Percentiles rank a stretch among this genome's conserved stretches.
These are phyloP conservation scores for Merops nubicus DNA, from an alignment of 2,113 vertebrate species.

Conservation along the genomic window DNA sequence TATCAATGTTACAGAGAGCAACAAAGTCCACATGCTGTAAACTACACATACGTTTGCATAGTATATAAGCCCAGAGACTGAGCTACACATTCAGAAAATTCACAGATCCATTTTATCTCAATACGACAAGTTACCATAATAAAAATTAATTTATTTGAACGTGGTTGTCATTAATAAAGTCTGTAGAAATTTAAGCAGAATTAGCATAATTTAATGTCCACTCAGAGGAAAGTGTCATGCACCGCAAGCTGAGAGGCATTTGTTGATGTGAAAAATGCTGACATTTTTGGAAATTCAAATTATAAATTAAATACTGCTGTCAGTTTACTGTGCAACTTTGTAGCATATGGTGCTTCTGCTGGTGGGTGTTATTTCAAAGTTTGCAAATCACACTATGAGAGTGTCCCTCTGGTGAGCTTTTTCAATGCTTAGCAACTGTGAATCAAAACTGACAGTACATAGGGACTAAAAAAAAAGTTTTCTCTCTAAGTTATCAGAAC, in stretches of 20 bases:
- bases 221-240: constrained; percentile 31
- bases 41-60: not conserved
- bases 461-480: constrained; percentile 56
- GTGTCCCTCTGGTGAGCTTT: constrained; percentile 81
- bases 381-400: constrained; percentile 82
- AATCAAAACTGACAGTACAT: constrained; percentile 80
- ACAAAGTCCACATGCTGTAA: constrained; percentile 24
- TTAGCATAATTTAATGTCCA: constrained; percentile 53
- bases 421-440: constrained; percentile 81
- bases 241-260: constrained; percentile 66
- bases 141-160: constrained; percentile 7
- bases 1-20: constrained; percentile 39
- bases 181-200: constrained; percentile 5
- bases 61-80: not conserved
- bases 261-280: constrained; percentile 72
- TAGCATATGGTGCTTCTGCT: constrained; percentile 83
- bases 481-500: constrained; percentile 49
- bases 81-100: not conserved
- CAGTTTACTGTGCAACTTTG: constrained; percentile 74
- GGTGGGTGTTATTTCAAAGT: constrained; percentile 85
- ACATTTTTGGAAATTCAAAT: constrained; percentile 81
- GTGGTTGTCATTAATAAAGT: not conserved
- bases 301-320: constrained; percentile 78
- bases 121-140: not conserved
- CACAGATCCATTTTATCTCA: constrained; percentile 29